Conservation (phyloP, 2,797 vertebrate genomes). For the Coilia nasus region DNA sequence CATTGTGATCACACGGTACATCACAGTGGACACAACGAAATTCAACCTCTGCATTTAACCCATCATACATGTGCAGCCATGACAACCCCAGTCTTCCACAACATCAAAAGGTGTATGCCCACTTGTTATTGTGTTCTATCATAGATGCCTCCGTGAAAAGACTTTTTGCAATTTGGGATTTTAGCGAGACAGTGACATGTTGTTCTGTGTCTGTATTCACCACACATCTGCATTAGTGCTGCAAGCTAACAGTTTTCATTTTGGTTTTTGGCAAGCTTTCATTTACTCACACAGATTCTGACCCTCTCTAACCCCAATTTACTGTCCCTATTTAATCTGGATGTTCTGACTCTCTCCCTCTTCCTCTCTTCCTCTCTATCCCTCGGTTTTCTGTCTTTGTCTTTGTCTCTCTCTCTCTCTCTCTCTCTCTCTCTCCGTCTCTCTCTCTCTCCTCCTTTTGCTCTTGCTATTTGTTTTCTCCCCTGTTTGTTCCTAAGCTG, state of each 20-base stretch:
- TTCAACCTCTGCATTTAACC: no score
- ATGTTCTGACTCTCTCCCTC: background rate
- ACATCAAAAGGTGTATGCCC: no score
- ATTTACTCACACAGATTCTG: conserved; percentile 20
- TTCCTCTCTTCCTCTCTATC: conserved; percentile 21
- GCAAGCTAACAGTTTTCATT: background rate
- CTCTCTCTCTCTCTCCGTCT: conserved; percentile 52
- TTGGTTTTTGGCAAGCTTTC: background rate
- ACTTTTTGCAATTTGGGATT: no score
- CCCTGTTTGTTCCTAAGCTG: conserved; percentile 80
- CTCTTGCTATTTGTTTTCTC: conserved; percentile 49
- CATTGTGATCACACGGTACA: no score
- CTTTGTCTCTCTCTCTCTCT: conserved; percentile 53
- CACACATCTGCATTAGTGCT: background rate
- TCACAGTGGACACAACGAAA: no score
- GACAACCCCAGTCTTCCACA: no score
- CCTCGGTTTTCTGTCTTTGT: conserved; percentile 30
- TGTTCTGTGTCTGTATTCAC: background rate
- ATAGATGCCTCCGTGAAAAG: no score
- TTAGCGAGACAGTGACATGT: no score
- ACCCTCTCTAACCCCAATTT: background rate
- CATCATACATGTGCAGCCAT: no score
- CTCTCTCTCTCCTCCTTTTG: conserved; percentile 50
- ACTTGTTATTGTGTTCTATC: no score
- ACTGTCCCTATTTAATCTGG: background rate